These are phyloP conservation scores for Tupiocoris notatus DNA, from an alignment of 2,888 invertebrate species.

Conservation along the genomic window DNA sequence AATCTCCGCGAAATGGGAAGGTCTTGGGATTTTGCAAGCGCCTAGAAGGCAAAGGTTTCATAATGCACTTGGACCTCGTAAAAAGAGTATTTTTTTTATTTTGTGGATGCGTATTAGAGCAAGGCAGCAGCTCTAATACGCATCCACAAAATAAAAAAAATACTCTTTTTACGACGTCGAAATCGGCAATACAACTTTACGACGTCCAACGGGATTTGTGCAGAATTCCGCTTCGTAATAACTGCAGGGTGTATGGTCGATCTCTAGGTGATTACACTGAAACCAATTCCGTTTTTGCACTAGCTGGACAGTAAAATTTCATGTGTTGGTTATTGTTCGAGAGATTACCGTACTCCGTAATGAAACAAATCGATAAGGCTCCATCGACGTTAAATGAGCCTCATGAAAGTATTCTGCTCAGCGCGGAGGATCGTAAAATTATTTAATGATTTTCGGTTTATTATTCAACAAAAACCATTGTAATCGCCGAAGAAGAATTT, in stretches of 20 bases:
- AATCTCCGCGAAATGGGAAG: background rate
- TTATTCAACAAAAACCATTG: too few relatives aligned
- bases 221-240: background rate
- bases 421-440: too few relatives aligned
- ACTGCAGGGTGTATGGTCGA: too few relatives aligned
- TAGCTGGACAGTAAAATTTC: too few relatives aligned
- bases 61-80: background rate
- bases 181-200: background rate
- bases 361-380: too few relatives aligned
- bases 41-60: background rate
- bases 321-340: too few relatives aligned
- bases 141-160: background rate
- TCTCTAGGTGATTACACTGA: background rate
- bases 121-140: background rate
- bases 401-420: too few relatives aligned
- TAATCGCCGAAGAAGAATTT: too few relatives aligned
- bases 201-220: background rate
- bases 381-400: too few relatives aligned
- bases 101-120: background rate
- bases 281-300: background rate
- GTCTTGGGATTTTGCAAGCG: background rate
- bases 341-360: too few relatives aligned
- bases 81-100: background rate
- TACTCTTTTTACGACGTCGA: background rate
- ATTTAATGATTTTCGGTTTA: too few relatives aligned